Conservation (phyloP, 2,113 vertebrate species). For the Shinisaurus crocodilurus region DNA sequence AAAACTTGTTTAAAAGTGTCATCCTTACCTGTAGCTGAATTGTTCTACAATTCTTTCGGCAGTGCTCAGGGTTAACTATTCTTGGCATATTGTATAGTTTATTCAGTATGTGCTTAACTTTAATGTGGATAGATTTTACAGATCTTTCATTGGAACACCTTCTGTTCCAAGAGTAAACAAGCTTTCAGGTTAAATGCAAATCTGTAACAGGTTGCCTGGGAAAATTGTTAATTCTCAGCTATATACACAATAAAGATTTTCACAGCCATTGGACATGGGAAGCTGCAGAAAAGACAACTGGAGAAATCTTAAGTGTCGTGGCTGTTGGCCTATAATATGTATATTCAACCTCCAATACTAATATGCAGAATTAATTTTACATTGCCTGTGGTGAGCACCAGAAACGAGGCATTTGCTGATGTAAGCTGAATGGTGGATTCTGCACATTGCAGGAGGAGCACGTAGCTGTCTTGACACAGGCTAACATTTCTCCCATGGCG, state of each 20-base stretch:
- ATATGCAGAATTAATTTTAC: not conserved
- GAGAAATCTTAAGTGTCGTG: not conserved
- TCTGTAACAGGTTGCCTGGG: not conserved
- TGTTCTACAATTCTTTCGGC: no score
- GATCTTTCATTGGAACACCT: not conserved
- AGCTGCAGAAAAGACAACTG: not conserved
- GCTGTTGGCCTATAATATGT: not conserved
- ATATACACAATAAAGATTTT: not conserved
- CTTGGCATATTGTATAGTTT: not conserved
- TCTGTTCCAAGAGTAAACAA: not conserved
- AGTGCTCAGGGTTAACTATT: not conserved
- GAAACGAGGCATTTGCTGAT: no score
- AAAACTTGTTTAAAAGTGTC: no score
- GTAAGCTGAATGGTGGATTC: not conserved
- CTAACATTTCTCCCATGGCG: not conserved
- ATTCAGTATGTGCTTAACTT: accelerated
- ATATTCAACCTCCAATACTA: no score
- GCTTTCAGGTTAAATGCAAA: not conserved
- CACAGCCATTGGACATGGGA: not conserved
- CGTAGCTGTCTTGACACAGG: not conserved
- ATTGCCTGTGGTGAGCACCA: not conserved
- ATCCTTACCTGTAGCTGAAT: not conserved
- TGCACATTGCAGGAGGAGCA: not conserved
- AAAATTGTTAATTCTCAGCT: not conserved
- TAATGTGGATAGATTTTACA: not conserved